Evolutionary conservation across 1,140 invertebrate genomes (phyloP), one percentile per base, ranked within the genome.

Genomic region (Listronotus bonariensis): DNA sequence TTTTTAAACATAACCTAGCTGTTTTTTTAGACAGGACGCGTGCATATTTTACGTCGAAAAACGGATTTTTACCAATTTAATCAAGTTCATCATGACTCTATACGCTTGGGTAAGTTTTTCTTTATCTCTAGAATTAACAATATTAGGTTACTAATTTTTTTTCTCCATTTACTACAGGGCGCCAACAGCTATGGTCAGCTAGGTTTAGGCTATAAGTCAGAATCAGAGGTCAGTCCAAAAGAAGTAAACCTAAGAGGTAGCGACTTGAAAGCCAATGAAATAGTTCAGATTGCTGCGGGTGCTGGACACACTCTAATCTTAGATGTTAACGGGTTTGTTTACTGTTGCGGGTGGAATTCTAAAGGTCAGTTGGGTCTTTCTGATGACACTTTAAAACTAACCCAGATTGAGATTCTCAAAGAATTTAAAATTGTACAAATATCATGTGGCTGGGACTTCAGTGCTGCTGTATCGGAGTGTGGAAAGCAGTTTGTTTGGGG

Each of bases 341-440:
- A 88, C 75, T 84, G 88, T 38, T 96, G 92, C 82, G 94, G 95
- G 6, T 93, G 90, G 89, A 96, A 95, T 80, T 86, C 87, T 70
- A 89, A 86, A 76, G 88, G 89, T 2, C 93, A 96, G 78, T 73
- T 92, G 15, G 93, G 90, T 14, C 77, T 86, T 17, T 79, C 81
- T 7, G 75, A 72, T 78, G 83, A 77, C 67, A 84, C 74, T n/a
- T 72, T 77, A 72, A 84, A 68, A 57, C 86, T 81, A 76, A 79
- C 82, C 64, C 80, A 81, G 68, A 80, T 83, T 53, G 85, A 82
- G 78, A 77, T 78, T 43, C 73, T 85, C 34, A 80, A 81, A 75
- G 81, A 82, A 69, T 80, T 84, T 59, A 81, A 79, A 67, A 84
- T 89, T 68, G 81, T 79, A 43, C 79, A 83, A 62, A 82, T 88